Evolutionary conservation across 2,797 vertebrate species (phyloP).

Genomic region (Scyliorhinus canicula): DNA sequence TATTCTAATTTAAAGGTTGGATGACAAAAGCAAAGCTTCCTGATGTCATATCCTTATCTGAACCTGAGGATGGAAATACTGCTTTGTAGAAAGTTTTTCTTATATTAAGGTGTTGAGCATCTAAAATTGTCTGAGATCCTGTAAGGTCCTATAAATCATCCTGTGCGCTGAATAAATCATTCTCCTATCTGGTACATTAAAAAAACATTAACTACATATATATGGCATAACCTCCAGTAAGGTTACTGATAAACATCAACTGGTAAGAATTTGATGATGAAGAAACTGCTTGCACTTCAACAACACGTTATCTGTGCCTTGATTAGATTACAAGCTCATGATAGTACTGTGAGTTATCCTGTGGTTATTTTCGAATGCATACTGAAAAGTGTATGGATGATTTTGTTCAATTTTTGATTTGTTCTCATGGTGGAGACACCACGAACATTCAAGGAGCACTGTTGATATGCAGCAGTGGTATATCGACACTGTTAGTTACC

Average conservation of each 20-base stretch:
- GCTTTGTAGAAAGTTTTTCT: neutral
- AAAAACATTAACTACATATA: neutral
- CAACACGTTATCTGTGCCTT: neutral
- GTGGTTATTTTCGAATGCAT: neutral
- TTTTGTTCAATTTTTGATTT: neutral
- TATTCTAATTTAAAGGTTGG: neutral
- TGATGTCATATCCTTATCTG: neutral
- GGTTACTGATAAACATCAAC: neutral
- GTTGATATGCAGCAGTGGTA: too few species aligned
- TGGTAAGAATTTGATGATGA: neutral
- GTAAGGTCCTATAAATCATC: neutral
- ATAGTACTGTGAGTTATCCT: neutral
- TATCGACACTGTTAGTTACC: too few species aligned
- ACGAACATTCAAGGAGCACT: neutral
- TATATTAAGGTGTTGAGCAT: neutral
- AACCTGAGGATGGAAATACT: neutral
- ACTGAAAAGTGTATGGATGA: neutral
- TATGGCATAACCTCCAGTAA: neutral
- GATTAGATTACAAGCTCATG: neutral
- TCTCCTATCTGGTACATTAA: neutral
- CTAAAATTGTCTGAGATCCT: neutral
- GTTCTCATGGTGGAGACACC: neutral
- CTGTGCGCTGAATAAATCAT: neutral
- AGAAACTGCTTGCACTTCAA: neutral
- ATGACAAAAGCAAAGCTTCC: neutral